Base-by-base conservation (phyloP, 2,888 invertebrate species). In the Ashinkailepas kermadecensis region DNA sequence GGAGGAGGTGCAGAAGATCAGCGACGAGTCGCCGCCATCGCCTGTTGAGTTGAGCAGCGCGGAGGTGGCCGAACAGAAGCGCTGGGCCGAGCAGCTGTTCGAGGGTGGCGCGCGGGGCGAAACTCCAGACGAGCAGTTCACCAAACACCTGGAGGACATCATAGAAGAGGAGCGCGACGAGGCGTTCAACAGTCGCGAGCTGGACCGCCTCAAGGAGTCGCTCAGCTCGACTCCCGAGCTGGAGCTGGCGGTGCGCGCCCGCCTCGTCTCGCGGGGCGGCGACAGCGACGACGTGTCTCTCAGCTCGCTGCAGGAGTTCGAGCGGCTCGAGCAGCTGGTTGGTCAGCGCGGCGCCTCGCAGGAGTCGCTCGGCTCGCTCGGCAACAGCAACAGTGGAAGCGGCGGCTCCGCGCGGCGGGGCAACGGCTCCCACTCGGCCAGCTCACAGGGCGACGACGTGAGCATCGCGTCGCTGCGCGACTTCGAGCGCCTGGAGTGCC, bases 271-370 rank as follows among this genome's bases (percentile, higher is more conserved):
- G 8, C 92, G 92, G 39, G 91, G 92, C 85, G 92, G 93, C n/a
- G 96, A 97, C 85, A 94, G 94, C 86, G 97, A 97, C 86, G 95
- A 96, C 86, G 91, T 95, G 74, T 97, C 97, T 0, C 92, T 97
- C 87, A 95, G 93, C 84, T 97, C 97, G 11, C 90, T 97, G 83
- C 95, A 96, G 88, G 97, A 97, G 87, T 97, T 97, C 89, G 97
- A 97, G 89, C 93, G 93, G 84, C 89, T 97, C 21, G 97, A 97
- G 88, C 92, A 92, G 85, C 94, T 95, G 1, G 91, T 97, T 86
- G 91, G 92, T 0, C 90, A 94, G 86, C 95, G 95, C 78, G 85
- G 85, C 80, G 85, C 85, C 21, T 96, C 95, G 3, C 94, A 95
- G 86, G 96, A 95, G 87, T 95, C 95, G 0, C 89, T 92, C 91